Percentiles rank a stretch among this genome's conserved stretches.
phyloP scores from a whole-genome alignment of 2,113 vertebrate genomes.

The Neolamprologus falcicula region DNA sequence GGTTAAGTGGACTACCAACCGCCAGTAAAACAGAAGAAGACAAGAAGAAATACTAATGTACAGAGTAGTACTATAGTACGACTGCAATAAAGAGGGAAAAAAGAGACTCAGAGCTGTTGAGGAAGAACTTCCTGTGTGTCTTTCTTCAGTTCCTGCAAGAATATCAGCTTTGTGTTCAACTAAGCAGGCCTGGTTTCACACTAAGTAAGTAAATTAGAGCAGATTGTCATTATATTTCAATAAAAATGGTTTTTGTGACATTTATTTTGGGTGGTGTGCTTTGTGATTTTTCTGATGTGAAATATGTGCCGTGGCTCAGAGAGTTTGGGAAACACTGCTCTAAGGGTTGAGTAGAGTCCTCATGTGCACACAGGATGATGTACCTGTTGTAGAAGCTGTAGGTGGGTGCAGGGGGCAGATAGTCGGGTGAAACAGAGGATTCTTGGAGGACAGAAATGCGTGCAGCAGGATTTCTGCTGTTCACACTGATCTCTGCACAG shows the following conservation, averaged over 20 bases:
- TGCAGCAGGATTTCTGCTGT: slow-evolving; percentile 70
- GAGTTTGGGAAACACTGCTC: not conserved
- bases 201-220: not conserved
- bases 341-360: not conserved
- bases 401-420: slow-evolving; percentile 2
- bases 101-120: not conserved
- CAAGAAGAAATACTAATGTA: not conserved
- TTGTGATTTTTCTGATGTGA: not conserved
- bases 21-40: accelerated
- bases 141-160: not conserved
- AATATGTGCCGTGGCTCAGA: accelerated
- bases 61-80: not conserved
- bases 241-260: accelerated
- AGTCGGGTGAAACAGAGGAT: slow-evolving; percentile 17
- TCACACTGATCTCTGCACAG: slow-evolving; percentile 71
- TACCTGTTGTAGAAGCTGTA: slow-evolving; percentile 66
- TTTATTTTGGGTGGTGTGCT: not conserved
- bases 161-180: not conserved
- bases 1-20: accelerated
- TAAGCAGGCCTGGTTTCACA: not conserved
- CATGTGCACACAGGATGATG: accelerated
- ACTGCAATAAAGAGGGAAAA: accelerated
- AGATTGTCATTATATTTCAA: not conserved
- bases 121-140: not conserved
- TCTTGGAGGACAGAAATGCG: slow-evolving; percentile 52